Evolutionary conservation across 2,888 invertebrate genomes (phyloP).

Genomic region (Euzophera pinguis): DNA sequence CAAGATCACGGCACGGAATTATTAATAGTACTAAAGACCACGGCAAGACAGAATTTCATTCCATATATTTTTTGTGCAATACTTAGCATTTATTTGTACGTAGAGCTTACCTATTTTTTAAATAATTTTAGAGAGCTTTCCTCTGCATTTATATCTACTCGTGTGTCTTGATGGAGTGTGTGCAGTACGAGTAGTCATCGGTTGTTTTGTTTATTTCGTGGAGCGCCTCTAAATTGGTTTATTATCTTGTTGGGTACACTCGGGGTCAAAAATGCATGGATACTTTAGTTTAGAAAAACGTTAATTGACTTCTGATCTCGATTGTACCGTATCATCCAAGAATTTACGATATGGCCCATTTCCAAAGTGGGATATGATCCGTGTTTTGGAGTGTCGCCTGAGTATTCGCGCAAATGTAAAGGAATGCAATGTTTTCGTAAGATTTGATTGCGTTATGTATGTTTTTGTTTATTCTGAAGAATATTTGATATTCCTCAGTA

Average conservation of each 20-base stretch:
- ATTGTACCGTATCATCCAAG: too few species aligned
- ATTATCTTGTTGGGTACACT: not conserved
- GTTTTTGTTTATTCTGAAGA: not conserved
- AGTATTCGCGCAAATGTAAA: not conserved
- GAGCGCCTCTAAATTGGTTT: slow-evolving; percentile 7
- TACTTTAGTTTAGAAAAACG: too few species aligned
- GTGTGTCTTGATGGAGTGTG: slow-evolving; percentile 9
- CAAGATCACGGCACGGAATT: too few species aligned
- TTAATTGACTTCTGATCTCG: too few species aligned
- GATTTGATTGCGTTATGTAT: not conserved
- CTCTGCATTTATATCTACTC: not conserved
- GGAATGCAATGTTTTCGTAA: not conserved
- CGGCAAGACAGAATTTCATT: too few species aligned
- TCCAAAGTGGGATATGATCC: not conserved
- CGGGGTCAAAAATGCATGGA: not conserved
- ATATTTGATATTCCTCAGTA: too few species aligned
- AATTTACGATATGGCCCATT: not conserved
- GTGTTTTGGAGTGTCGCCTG: not conserved
- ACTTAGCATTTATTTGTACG: too few species aligned
- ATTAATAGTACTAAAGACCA: too few species aligned
- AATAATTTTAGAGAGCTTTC: too few species aligned
- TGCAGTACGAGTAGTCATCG: slow-evolving; percentile 6
- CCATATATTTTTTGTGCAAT: too few species aligned
- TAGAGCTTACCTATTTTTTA: not conserved
- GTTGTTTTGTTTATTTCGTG: slow-evolving; percentile 10